Evolutionary conservation across 2,113 vertebrate genomes (phyloP).

Genomic region (Myiozetetes cayanensis): DNA sequence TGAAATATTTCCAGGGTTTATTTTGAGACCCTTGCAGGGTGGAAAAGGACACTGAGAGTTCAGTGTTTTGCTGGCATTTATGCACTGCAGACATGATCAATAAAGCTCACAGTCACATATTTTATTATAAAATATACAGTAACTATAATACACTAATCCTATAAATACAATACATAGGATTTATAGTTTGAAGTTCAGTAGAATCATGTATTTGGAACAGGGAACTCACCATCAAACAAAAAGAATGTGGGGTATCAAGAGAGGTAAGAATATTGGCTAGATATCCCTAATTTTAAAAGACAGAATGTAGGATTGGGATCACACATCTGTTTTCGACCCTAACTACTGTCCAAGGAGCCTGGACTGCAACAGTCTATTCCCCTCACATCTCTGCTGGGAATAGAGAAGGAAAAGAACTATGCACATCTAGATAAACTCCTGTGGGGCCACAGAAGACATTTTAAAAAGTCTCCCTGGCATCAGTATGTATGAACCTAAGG

Average conservation of each 20-base stretch:
- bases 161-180: not conserved
- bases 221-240: rapidly evolving
- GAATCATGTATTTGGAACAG: not conserved
- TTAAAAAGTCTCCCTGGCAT: not conserved
- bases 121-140: not conserved
- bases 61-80: not conserved
- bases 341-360: not conserved
- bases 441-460: not conserved
- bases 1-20: not conserved
- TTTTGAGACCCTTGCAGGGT: not conserved
- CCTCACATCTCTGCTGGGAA: not conserved
- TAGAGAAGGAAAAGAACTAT: not conserved
- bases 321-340: not conserved
- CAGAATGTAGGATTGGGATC: not conserved
- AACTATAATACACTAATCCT: not conserved
- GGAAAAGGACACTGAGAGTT: not conserved
- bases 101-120: not conserved
- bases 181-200: not conserved
- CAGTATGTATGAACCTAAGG: slow-evolving; percentile 23
- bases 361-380: not conserved
- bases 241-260: not conserved
- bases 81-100: not conserved
- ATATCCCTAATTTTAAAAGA: not conserved
- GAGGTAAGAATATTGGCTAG: not conserved
- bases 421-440: not conserved